Evolutionary conservation across 1,140 invertebrate genomes (phyloP), one percentile per base, ranked within the genome.

Genomic region (Ceratoteleas bidentatus): DNA sequence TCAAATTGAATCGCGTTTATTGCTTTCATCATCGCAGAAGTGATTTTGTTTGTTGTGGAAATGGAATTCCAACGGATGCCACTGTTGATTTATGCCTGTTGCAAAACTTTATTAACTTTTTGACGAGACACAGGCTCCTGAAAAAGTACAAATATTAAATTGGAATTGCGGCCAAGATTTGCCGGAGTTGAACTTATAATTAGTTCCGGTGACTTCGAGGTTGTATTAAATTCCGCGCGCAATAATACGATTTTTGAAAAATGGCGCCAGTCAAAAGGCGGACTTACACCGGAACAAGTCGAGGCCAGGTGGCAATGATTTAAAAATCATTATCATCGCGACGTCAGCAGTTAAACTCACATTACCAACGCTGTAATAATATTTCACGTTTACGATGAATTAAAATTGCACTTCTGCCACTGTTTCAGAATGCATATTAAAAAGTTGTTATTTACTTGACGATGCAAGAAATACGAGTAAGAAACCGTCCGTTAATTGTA

Each of bases 91-190:
- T 65, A 54, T 65, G 36, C 61, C 15, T 40, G 61, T 32, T 65
- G 60, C 52, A 65, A 40, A 53, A 64, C n/a, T 64, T 64, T 64
- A 64, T 64, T 52, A 64, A 72, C 49, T 73, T 73, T 73, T 58
- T 52, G 53, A 75, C 62, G 36, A 56, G 38, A 58, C 49, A 54
- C 54, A 68, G 33, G 56, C 33, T 64, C 45, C 10, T 34, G 60
- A 53, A 38, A 73, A n/a, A 77, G 56, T 50, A 50, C 16, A 57
- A 6, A 64, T 38, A 64, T 64, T 38, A 49, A 64, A 64, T 64
- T 38, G 61, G 49, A 52, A 64, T 53, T 36, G 49, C 61, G 14
- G 14, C 3, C 24, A 62, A 50, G 47, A 62, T 50, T 50, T 14
- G 36, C 36, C 47, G 33, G 47, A 62, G 60, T 50, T 50, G 24